Evolutionary conservation across 2,113 vertebrate species (phyloP).

Genomic region (Prunella himalayana): DNA sequence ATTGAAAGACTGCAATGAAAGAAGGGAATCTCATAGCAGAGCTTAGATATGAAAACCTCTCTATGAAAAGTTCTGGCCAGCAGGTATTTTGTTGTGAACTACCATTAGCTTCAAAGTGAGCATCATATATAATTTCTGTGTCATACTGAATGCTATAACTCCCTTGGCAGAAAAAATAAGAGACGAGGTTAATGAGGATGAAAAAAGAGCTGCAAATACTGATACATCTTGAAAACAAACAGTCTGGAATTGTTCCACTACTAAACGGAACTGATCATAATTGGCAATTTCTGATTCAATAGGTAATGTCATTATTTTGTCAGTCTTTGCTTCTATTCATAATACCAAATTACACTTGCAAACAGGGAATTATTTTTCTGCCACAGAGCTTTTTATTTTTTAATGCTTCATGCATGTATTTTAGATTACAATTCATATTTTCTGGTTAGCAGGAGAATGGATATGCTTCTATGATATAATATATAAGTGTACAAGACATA

Average conservation of each 20-base stretch:
- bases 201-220: neutral
- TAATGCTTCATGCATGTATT: neutral
- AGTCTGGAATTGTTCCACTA: neutral
- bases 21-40: neutral
- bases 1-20: neutral
- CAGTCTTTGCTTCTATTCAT: neutral
- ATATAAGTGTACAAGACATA: neutral
- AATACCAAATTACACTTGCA: neutral
- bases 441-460: neutral
- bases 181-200: neutral
- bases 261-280: neutral
- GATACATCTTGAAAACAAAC: neutral
- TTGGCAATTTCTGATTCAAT: slow-evolving; percentile 24
- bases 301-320: slow-evolving; percentile 15
- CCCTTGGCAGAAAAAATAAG: neutral
- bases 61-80: neutral
- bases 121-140: neutral
- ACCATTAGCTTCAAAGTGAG: neutral
- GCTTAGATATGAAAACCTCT: neutral
- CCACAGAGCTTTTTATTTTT: neutral
- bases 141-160: neutral
- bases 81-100: neutral
- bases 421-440: neutral
- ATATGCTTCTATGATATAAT: neutral
- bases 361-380: neutral